Percentiles rank a stretch among this genome's conserved stretches.
Evolutionary conservation across 2,113 vertebrate genomes (phyloP).

Genomic region (Sorex fumeus): DNA sequence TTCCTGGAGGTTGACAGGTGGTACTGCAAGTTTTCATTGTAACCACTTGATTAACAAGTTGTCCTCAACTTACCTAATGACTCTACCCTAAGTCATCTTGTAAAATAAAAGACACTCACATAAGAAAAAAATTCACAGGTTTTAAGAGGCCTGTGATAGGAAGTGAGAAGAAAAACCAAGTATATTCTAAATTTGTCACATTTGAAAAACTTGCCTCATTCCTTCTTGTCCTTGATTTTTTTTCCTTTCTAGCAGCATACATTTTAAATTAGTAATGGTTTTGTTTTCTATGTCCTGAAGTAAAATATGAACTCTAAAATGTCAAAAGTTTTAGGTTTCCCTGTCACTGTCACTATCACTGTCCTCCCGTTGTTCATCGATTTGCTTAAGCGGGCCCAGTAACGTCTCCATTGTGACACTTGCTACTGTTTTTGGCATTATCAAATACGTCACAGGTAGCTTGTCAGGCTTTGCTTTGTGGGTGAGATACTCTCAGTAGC

Average conservation of each 20-base stretch:
- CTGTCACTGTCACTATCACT: too few relatives aligned
- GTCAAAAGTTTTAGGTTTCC: background rate
- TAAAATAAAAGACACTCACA: background rate
- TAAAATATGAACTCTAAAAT: background rate
- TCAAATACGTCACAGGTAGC: too few relatives aligned
- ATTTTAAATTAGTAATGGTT: background rate
- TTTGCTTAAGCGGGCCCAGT: too few relatives aligned
- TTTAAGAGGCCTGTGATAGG: background rate
- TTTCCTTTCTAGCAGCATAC: background rate
- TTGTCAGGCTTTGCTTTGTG: too few relatives aligned
- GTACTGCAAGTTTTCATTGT: background rate
- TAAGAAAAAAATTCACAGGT: background rate
- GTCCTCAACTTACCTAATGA: background rate
- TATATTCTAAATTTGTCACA: background rate
- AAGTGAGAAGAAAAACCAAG: background rate
- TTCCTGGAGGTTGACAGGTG: background rate
- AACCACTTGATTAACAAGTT: background rate
- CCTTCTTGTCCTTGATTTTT: background rate
- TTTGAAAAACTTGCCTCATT: conserved; percentile 6
- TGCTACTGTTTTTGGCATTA: too few relatives aligned
- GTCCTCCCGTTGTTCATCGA: too few relatives aligned
- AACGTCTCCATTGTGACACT: too few relatives aligned
- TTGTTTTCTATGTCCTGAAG: too few relatives aligned
- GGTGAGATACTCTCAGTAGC: too few relatives aligned
- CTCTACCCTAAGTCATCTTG: background rate